Conservation (phyloP, 2,888 invertebrate species). For the Euplexia lucipara region DNA sequence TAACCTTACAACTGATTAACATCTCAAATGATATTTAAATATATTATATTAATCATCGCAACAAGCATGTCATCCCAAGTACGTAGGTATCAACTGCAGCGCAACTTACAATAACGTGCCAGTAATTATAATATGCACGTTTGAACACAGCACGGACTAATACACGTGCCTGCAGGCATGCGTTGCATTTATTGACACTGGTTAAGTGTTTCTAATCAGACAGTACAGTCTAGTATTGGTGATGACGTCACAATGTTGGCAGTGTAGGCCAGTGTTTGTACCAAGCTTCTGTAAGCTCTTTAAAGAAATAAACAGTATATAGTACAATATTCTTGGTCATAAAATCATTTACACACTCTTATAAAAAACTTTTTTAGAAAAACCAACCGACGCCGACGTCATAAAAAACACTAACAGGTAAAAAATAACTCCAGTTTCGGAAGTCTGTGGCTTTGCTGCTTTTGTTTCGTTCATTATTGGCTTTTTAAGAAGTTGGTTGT, state of each 20-base stretch:
- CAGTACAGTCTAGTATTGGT: not conserved
- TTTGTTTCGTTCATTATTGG: too few species aligned
- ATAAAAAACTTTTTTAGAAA: too few species aligned
- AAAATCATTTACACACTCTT: too few species aligned
- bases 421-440: too few species aligned
- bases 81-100: constrained; percentile 7
- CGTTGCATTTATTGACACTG: constrained; percentile 36
- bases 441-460: too few species aligned
- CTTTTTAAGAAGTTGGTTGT: too few species aligned
- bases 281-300: not conserved
- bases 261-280: not conserved
- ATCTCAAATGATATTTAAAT: constrained; percentile 27
- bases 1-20: not conserved
- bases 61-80: constrained; percentile 17
- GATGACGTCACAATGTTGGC: constrained; percentile 15
- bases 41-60: constrained; percentile 20
- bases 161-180: constrained; percentile 41
- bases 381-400: too few species aligned
- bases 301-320: too few species aligned
- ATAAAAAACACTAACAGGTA: too few species aligned
- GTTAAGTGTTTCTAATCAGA: constrained; percentile 39
- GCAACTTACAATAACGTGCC: constrained; percentile 33
- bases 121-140: constrained; percentile 45
- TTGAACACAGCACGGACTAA: constrained; percentile 30
- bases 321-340: too few species aligned